Conservation (phyloP, 2,113 vertebrate species). For the Pimephales promelas region DNA sequence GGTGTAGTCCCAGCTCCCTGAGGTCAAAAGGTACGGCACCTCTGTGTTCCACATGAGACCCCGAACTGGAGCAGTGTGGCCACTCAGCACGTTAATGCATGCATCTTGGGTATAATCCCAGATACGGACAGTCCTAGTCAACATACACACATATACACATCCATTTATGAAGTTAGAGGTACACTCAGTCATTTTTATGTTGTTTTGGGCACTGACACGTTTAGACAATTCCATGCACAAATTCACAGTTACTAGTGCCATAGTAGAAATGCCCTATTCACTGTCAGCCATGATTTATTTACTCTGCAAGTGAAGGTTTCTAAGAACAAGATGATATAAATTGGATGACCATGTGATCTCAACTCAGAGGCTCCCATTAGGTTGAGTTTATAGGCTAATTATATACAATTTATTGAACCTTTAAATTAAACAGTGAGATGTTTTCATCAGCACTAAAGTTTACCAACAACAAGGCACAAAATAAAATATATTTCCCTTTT, state of each 20-base stretch:
- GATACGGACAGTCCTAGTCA: conserved; percentile 88
- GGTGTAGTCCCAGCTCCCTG: conserved; percentile 98
- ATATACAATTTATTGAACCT: not conserved
- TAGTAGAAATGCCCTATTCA: not conserved
- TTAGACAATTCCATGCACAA: not conserved
- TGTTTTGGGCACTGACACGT: not conserved
- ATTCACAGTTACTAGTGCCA: not conserved
- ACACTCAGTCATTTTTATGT: not conserved
- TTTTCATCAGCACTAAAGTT: not conserved
- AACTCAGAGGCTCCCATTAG: too few relatives aligned
- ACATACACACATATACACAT: conserved; percentile 8
- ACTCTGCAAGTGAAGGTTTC: not conserved
- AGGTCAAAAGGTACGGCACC: conserved; percentile 91
- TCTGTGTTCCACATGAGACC: conserved; percentile 97
- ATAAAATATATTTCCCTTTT: not conserved
- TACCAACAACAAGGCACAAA: not conserved
- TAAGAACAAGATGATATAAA: not conserved
- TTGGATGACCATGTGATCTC: not conserved
- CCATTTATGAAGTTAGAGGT: not conserved
- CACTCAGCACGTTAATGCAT: conserved; percentile 90
- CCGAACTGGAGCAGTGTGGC: conserved; percentile 91
- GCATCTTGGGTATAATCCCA: conserved; percentile 98
- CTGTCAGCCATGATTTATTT: not conserved
- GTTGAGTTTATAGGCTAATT: not conserved
- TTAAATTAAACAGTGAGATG: not conserved